Percentiles rank a stretch among this genome's conserved stretches.
These are phyloP conservation scores for Decapterus maruadsi DNA, from an alignment of 2,797 vertebrate genomes.

Conservation along the genomic window DNA sequence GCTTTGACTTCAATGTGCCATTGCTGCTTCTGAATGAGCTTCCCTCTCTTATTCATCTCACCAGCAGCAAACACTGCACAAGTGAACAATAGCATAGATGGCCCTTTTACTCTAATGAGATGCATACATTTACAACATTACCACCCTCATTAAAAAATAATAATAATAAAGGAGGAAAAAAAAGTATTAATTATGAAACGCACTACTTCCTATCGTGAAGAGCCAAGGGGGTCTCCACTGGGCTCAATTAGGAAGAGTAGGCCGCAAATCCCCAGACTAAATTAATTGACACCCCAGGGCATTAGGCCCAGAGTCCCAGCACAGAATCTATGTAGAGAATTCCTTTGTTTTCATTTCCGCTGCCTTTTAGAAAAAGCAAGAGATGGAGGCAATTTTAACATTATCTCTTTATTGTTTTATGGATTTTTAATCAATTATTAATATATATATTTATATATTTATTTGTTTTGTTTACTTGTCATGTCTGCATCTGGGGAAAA, in stretches of 20 bases:
- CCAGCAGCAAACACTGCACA: conserved; percentile 60
- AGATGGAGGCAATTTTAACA: conserved; percentile 67
- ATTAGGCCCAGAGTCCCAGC: conserved; percentile 80
- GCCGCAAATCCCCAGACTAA: conserved; percentile 89
- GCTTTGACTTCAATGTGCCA: conserved; percentile 71
- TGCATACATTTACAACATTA: conserved; percentile 86
- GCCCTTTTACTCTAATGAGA: conserved; percentile 82
- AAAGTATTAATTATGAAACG: conserved; percentile 87
- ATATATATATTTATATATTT: conserved; percentile 57
- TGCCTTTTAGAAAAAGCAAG: conserved; percentile 78
- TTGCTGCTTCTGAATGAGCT: conserved; percentile 66
- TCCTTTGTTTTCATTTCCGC: conserved; percentile 85
- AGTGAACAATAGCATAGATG: conserved; percentile 77
- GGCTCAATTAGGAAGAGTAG: conserved; percentile 89
- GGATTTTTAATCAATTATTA: conserved; percentile 73
- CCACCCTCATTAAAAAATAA: conserved; percentile 88
- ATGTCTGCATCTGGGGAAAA: conserved; percentile 50
- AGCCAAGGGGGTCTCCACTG: conserved; percentile 86
- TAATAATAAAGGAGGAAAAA: conserved; percentile 79
- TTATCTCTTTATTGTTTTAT: conserved; percentile 74
- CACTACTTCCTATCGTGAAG: conserved; percentile 81
- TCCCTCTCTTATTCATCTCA: conserved; percentile 75
- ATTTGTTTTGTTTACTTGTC: conserved; percentile 73
- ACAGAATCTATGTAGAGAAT: conserved; percentile 80
- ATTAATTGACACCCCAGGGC: conserved; percentile 90